phyloP scores from a whole-genome alignment of 2,113 vertebrate species.

The Nematolebias whitei region DNA sequence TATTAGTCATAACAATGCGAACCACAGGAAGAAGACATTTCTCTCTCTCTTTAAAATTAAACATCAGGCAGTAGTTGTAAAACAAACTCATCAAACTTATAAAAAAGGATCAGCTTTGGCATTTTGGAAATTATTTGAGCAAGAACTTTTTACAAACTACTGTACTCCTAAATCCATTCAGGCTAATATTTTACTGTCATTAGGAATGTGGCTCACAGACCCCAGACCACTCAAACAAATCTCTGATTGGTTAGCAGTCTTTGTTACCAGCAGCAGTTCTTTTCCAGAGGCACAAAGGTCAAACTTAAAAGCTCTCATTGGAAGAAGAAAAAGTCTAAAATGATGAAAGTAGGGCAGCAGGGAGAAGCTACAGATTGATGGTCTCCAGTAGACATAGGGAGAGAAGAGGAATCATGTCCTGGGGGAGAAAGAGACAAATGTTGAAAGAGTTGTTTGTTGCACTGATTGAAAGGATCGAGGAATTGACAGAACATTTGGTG shows the following conservation, averaged over 20 bases:
- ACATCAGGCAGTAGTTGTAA: background rate
- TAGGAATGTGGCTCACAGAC: constrained; percentile 46
- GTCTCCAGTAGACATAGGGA: constrained; percentile 45
- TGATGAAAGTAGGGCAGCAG: constrained; percentile 60
- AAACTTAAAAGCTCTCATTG: constrained; percentile 66
- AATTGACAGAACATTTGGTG: constrained; percentile 51
- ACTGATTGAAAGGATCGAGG: constrained; percentile 60
- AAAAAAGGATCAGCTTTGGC: background rate
- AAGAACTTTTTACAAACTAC: constrained; percentile 13
- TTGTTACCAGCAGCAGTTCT: constrained; percentile 66
- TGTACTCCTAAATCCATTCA: constrained; percentile 48
- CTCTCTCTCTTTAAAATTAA: background rate
- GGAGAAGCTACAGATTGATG: constrained; percentile 62
- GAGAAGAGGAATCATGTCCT: constrained; percentile 52
- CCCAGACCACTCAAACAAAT: constrained; percentile 37
- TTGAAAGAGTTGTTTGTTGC: constrained; percentile 69
- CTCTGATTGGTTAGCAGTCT: constrained; percentile 56
- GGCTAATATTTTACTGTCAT: constrained; percentile 25
- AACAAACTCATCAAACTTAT: background rate
- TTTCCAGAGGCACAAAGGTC: constrained; percentile 58
- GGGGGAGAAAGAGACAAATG: constrained; percentile 55
- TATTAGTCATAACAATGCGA: background rate
- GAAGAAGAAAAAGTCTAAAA: constrained; percentile 41
- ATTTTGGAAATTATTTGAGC: background rate
- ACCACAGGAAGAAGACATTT: background rate